These are phyloP conservation scores for Oscarella lobularis DNA, from an alignment of 37 sponge, comb jelly and placozoan genomes.

Conservation along the genomic window DNA sequence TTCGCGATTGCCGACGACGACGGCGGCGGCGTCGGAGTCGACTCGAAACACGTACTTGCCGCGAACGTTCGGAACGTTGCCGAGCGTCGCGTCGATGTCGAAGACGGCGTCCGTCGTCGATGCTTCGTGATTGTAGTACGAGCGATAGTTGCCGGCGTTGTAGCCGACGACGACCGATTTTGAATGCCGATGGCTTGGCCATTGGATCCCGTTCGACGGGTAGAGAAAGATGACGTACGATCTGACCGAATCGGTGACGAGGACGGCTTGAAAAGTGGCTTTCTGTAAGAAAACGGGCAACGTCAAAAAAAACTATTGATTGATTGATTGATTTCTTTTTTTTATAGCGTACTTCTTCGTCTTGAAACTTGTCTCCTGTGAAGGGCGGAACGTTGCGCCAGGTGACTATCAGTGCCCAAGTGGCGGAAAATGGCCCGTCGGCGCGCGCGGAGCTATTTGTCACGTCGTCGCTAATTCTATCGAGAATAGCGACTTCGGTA, in stretches of 20 bases:
- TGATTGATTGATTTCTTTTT: not conserved
- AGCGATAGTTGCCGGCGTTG: not conserved
- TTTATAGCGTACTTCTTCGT: not conserved
- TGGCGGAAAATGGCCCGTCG: not conserved
- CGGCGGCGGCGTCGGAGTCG: not conserved
- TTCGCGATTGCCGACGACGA: not conserved
- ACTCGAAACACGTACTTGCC: not conserved
- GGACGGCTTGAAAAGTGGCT: not conserved
- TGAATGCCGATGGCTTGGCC: not conserved
- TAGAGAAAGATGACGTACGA: not conserved
- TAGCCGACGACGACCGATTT: not conserved
- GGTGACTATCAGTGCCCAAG: not conserved
- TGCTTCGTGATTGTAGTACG: not conserved
- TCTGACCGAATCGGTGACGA: not conserved
- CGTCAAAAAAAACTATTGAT: not conserved
- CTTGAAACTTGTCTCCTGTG: not conserved
- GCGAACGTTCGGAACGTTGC: not conserved
- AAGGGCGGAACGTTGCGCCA: not conserved
- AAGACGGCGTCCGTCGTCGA: not conserved
- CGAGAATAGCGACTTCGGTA: not conserved
- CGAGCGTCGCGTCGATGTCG: not conserved
- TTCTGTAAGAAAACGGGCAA: too few relatives aligned
- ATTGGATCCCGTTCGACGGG: not conserved
- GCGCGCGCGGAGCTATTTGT: not conserved
- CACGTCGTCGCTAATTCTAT: not conserved